phyloP scores from a whole-genome alignment of 2,888 invertebrate species.

The Polydrusus tereticollis region DNA sequence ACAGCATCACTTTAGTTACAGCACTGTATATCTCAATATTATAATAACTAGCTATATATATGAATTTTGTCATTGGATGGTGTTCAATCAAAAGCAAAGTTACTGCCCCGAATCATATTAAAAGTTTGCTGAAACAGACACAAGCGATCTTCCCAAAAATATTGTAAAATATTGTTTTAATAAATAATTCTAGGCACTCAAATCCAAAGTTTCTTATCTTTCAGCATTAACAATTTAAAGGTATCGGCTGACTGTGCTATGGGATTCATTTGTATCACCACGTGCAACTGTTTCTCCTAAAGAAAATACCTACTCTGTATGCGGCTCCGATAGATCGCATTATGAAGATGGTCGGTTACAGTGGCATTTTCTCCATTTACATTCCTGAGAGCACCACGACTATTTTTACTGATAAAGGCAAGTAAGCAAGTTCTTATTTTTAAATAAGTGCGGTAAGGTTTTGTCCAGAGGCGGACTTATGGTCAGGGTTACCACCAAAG shows the following conservation, averaged over 20 bases:
- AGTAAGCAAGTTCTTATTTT: slow-evolving; percentile 10
- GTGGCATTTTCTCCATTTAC: slow-evolving; percentile 9
- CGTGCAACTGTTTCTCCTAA: slow-evolving; percentile 16
- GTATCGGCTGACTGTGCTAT: neutral
- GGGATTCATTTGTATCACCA: slow-evolving; percentile 13
- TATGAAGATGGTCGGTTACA: slow-evolving; percentile 25
- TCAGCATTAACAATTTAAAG: slow-evolving; percentile 13
- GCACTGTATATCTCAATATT: no score
- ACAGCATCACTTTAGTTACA: no score
- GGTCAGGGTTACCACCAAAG: neutral
- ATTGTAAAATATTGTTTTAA: neutral
- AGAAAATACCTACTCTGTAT: slow-evolving; percentile 31
- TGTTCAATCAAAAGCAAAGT: no score
- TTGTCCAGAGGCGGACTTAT: neutral
- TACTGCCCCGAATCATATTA: no score
- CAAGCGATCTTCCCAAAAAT: neutral
- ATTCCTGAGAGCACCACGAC: slow-evolving; percentile 7
- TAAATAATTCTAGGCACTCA: neutral
- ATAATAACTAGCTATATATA: no score
- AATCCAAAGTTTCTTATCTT: neutral
- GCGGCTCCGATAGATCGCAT: slow-evolving; percentile 32
- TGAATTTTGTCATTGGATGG: no score
- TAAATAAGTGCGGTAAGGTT: slow-evolving; percentile 5
- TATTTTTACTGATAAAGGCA: slow-evolving; percentile 23
- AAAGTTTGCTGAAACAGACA: no score